Evolutionary conservation across 1,140 invertebrate species (phyloP).

Genomic region (Dermatophagoides farinae): DNA sequence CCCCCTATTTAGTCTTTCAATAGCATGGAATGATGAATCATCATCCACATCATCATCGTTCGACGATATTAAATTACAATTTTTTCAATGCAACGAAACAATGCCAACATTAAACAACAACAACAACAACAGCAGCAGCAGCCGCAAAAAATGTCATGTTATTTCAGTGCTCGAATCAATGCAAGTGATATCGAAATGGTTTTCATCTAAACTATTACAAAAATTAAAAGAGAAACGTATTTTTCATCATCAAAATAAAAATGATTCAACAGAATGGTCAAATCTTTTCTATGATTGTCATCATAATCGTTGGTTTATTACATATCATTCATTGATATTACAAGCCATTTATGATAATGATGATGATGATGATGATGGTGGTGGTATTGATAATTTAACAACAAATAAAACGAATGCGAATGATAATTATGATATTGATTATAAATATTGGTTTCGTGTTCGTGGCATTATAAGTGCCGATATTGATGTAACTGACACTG

Average conservation of each 20-base stretch:
- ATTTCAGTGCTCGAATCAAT: background rate
- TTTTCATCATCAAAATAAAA: slow-evolving; percentile 37
- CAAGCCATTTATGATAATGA: background rate
- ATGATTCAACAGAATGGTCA: slow-evolving; percentile 40
- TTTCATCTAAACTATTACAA: background rate
- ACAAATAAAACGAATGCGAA: background rate
- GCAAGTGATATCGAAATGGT: background rate
- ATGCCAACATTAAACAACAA: background rate
- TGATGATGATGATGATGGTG: background rate
- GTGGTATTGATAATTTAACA: background rate
- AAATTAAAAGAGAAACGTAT: slow-evolving; percentile 31
- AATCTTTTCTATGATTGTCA: slow-evolving; percentile 54
- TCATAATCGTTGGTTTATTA: slow-evolving; percentile 45
- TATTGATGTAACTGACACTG: slow-evolving; percentile 54
- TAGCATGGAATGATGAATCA: background rate
- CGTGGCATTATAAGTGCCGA: slow-evolving; percentile 54
- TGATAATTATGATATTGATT: background rate
- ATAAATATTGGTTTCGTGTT: slow-evolving; percentile 5
- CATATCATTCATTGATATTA: slow-evolving; percentile 47
- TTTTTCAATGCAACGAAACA: background rate
- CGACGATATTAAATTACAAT: too few relatives aligned
- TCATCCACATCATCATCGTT: too few relatives aligned
- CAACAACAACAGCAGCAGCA: background rate
- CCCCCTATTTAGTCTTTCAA: background rate
- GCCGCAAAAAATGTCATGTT: background rate